Conservation (phyloP, 2,113 vertebrate species). For the Willisornis vidua region DNA sequence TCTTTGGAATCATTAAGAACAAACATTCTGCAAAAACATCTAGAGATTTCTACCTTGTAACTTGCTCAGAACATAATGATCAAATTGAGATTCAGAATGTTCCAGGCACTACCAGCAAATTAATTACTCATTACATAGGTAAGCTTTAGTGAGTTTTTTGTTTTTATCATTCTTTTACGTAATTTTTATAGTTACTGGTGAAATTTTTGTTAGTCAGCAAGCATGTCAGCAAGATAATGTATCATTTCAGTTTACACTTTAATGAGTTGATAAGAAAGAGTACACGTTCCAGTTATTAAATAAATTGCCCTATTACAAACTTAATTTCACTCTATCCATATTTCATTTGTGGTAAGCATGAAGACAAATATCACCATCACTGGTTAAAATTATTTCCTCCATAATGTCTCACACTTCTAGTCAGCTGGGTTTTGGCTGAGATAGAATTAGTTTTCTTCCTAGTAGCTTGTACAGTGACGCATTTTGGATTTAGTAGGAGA, state of each 20-base stretch:
- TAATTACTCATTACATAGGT: not conserved
- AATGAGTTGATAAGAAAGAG: slow-evolving; percentile 16
- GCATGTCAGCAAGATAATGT: not conserved
- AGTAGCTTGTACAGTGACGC: not conserved
- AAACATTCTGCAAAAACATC: not conserved
- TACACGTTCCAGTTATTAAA: not conserved
- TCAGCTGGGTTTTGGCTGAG: not conserved
- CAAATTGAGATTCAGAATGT: not conserved
- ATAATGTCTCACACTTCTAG: not conserved
- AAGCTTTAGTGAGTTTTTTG: not conserved
- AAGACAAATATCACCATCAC: not conserved
- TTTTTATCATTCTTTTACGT: not conserved
- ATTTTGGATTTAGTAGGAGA: not conserved
- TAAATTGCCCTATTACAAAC: not conserved
- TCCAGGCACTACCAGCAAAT: not conserved
- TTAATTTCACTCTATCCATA: slow-evolving; percentile 24
- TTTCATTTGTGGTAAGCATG: slow-evolving; percentile 1
- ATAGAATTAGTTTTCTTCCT: not conserved
- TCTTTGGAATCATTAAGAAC: not conserved
- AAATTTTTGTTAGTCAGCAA: slow-evolving; percentile 1
- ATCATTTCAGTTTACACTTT: not conserved
- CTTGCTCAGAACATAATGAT: not conserved
- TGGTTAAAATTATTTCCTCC: slow-evolving; percentile 1
- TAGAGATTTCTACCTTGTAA: not conserved
- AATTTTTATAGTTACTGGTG: not conserved